These are phyloP conservation scores for Leptonema lineaticorne DNA, from an alignment of 1,140 invertebrate species.

Conservation along the genomic window DNA sequence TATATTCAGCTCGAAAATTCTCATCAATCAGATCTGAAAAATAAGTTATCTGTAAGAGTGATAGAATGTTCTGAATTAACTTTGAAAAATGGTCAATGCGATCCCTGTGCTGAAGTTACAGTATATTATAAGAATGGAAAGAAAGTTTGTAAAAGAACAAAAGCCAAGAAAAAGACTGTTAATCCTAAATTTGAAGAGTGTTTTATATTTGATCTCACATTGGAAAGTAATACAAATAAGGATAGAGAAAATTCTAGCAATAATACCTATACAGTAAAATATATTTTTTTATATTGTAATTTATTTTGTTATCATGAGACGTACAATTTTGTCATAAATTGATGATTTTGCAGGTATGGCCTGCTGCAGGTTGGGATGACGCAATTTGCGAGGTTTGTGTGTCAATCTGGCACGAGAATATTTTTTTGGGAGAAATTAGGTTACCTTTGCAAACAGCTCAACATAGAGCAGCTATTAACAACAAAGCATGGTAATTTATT, in stretches of 20 bases:
- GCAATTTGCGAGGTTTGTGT: slow-evolving; percentile 72
- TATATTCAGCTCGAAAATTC: neutral
- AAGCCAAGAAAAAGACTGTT: slow-evolving; percentile 85
- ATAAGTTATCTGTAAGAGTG: slow-evolving; percentile 62
- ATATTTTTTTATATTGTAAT: slow-evolving; percentile 19
- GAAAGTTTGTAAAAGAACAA: slow-evolving; percentile 79
- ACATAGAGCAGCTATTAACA: slow-evolving; percentile 52
- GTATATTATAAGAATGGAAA: slow-evolving; percentile 79
- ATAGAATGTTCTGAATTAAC: slow-evolving; percentile 85
- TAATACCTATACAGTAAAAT: slow-evolving; percentile 58
- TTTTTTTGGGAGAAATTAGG: slow-evolving; percentile 84
- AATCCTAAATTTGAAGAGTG: slow-evolving; percentile 87
- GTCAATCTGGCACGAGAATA: slow-evolving; percentile 81
- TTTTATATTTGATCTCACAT: slow-evolving; percentile 80
- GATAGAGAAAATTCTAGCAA: slow-evolving; percentile 53
- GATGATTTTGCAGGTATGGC: slow-evolving; percentile 30
- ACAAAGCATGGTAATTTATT: slow-evolving; percentile 31
- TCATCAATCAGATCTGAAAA: slow-evolving; percentile 23
- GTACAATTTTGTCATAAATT: neutral
- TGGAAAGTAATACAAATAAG: slow-evolving; percentile 53
- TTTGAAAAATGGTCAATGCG: slow-evolving; percentile 86
- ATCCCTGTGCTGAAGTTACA: slow-evolving; percentile 82
- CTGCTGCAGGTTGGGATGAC: slow-evolving; percentile 53
- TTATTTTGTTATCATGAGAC: neutral
- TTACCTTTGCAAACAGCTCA: slow-evolving; percentile 71